phyloP scores from a whole-genome alignment of 2,888 invertebrate species.

The Pherbina coryleti region DNA sequence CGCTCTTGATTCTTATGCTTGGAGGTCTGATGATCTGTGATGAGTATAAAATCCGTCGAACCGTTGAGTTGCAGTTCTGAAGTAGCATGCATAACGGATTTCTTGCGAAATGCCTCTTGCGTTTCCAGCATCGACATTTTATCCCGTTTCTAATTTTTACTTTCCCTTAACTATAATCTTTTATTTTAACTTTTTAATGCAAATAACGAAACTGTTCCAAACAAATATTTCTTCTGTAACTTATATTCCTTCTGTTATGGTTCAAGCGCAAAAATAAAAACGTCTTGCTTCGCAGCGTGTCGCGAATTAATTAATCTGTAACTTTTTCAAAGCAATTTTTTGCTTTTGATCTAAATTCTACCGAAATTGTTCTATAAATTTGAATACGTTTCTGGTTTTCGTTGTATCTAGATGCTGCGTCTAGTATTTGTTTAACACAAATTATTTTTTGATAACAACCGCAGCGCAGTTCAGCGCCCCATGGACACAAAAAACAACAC shows the following conservation, averaged over 20 bases:
- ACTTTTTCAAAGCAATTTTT: neutral
- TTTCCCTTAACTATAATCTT: neutral
- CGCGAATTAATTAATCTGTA: neutral
- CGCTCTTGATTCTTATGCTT: slow-evolving; percentile 55
- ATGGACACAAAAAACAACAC: neutral
- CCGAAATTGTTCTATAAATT: neutral
- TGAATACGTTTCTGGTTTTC: neutral
- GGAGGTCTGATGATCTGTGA: slow-evolving; percentile 62
- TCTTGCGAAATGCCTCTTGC: slow-evolving; percentile 59
- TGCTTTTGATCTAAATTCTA: neutral
- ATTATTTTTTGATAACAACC: slow-evolving; percentile 33
- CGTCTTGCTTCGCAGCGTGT: neutral
- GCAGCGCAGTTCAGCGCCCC: neutral
- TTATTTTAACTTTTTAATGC: neutral
- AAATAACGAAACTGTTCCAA: neutral
- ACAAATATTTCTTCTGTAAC: neutral
- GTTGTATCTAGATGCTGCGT: slow-evolving; percentile 12
- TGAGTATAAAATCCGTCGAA: slow-evolving; percentile 63
- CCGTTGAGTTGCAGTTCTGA: slow-evolving; percentile 62
- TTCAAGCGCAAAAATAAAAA: neutral
- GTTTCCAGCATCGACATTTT: slow-evolving; percentile 61
- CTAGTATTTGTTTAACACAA: slow-evolving; percentile 32
- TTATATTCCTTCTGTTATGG: neutral
- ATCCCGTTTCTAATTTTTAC: neutral
- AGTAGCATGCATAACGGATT: slow-evolving; percentile 54